A percentile compares a stretch with the other conserved stretches of the same genome.
phyloP scores from a whole-genome alignment of 2,113 vertebrate genomes.

The Rhinichthys klamathensis region DNA sequence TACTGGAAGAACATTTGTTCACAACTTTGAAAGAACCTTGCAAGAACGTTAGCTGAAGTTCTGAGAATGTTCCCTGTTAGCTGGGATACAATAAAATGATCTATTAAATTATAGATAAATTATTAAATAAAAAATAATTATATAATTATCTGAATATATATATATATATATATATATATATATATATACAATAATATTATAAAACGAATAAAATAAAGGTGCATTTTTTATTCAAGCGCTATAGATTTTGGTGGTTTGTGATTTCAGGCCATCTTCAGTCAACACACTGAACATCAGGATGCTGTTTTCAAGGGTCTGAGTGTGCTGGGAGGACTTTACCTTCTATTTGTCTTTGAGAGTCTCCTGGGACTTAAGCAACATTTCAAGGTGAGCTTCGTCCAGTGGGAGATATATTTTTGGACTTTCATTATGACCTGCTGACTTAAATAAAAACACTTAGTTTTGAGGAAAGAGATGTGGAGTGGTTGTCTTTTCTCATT shows the following conservation, averaged over 20 bases:
- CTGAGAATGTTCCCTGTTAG: too few species aligned
- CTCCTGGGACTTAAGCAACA: conserved; percentile 65
- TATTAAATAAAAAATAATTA: too few species aligned
- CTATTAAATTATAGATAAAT: too few species aligned
- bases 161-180: too few species aligned
- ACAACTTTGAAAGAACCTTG: too few species aligned
- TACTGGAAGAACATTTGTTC: too few species aligned
- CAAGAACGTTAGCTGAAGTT: too few species aligned
- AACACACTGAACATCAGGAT: conserved; percentile 56
- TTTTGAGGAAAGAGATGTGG: neutral
- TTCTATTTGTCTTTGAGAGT: conserved; percentile 79
- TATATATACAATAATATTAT: too few species aligned
- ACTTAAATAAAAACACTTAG: neutral
- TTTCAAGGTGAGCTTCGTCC: conserved; percentile 45
- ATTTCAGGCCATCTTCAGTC: conserved; percentile 70
- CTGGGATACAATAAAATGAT: too few species aligned
- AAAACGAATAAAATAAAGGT: too few species aligned
- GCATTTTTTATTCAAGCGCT: neutral
- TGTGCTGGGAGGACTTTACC: conserved; percentile 77
- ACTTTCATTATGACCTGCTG: neutral
- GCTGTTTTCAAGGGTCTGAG: conserved; percentile 74
- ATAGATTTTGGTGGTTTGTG: neutral
- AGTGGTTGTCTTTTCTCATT: neutral
- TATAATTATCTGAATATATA: too few species aligned
- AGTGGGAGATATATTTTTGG: neutral